Percentiles rank a stretch among this genome's conserved stretches.
Conservation (phyloP, 2,797 vertebrate genomes). For the Platalea minor region DNA sequence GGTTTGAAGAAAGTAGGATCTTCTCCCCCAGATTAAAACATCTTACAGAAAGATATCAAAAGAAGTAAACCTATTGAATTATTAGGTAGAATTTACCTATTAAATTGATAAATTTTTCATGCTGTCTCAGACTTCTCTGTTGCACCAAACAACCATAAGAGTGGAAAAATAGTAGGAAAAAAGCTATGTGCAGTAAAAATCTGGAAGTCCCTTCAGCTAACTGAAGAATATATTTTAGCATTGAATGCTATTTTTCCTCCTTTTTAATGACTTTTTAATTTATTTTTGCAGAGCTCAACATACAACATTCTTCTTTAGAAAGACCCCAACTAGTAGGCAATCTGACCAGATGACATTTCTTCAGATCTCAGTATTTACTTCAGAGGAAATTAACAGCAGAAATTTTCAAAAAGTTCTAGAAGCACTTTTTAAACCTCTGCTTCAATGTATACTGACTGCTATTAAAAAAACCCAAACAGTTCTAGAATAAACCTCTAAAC, state of each 20-base stretch:
- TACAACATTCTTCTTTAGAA: neutral
- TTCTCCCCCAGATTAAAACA: neutral
- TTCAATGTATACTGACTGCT: neutral
- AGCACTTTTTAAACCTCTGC: neutral
- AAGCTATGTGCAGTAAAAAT: neutral
- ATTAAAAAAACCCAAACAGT: accelerated
- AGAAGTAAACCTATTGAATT: neutral
- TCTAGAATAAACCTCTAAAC: neutral
- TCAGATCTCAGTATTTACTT: neutral
- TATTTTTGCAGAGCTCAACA: neutral
- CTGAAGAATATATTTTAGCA: neutral
- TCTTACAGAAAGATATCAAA: neutral
- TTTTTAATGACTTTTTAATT: neutral
- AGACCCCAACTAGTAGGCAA: neutral
- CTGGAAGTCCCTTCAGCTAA: neutral
- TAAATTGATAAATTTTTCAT: neutral
- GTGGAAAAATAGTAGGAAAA: neutral
- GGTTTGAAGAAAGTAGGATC: neutral
- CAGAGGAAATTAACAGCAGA: neutral
- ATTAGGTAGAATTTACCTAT: neutral
- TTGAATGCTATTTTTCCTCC: neutral
- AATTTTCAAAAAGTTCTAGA: neutral
- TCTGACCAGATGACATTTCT: neutral
- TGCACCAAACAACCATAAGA: neutral
- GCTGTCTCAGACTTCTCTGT: neutral